phyloP scores from a whole-genome alignment of 2,113 vertebrate genomes.

The Crotalus horridus region DNA sequence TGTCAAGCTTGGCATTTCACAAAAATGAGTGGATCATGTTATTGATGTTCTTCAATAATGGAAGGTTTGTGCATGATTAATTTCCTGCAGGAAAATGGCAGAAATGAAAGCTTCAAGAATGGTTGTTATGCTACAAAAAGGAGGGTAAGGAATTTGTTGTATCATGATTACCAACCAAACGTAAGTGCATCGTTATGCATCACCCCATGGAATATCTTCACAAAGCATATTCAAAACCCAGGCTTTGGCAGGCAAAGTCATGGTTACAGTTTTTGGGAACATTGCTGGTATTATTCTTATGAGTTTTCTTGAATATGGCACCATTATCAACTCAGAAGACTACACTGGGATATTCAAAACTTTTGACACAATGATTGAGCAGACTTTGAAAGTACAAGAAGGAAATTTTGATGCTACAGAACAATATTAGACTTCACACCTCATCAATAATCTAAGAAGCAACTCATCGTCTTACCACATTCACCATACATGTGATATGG shows the following conservation, averaged over 20 bases:
- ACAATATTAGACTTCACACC: neutral
- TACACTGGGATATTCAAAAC: neutral
- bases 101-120: neutral
- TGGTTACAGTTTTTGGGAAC: neutral
- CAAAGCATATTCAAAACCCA: neutral
- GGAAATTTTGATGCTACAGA: neutral
- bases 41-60: neutral
- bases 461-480: neutral
- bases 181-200: neutral
- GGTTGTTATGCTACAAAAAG: neutral
- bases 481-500: neutral
- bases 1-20: neutral
- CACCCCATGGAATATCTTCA: neutral
- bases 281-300: neutral
- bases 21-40: neutral
- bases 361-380: neutral
- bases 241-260: neutral
- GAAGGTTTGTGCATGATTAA: neutral
- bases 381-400: neutral
- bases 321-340: neutral
- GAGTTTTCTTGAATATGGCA: neutral
- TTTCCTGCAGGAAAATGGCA: neutral
- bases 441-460: neutral
- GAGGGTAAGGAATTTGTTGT: neutral
- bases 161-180: neutral